These are phyloP conservation scores for Chrysolina haemoptera DNA, from an alignment of 2,888 invertebrate genomes.

Conservation along the genomic window DNA sequence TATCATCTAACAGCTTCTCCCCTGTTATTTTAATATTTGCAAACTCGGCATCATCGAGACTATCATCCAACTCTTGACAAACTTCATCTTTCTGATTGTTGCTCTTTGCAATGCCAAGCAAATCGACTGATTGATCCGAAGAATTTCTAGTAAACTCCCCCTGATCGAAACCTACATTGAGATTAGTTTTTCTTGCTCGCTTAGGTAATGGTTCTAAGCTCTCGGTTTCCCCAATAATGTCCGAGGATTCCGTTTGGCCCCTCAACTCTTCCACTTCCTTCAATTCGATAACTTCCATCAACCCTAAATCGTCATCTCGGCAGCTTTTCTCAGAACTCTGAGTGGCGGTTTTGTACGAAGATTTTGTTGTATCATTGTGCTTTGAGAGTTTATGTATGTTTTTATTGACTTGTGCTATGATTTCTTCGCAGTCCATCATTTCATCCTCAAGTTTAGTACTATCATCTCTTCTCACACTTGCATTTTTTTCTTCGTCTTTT, in stretches of 20 bases:
- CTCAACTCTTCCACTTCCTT: neutral
- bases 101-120: neutral
- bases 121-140: neutral
- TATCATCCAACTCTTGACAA: conserved; percentile 42
- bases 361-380: conserved; percentile 18
- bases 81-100: conserved; percentile 7
- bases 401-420: conserved; percentile 41
- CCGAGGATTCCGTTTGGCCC: conserved; percentile 32
- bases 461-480: neutral
- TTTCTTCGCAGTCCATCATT: conserved; percentile 40
- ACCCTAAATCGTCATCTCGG: conserved; percentile 40
- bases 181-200: conserved; percentile 24
- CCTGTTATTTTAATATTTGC: conserved; percentile 33
- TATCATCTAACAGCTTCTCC: neutral
- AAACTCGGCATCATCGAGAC: conserved; percentile 36
- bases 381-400: conserved; percentile 37
- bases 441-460: neutral
- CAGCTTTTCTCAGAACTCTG: conserved; percentile 30
- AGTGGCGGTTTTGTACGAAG: conserved; percentile 29
- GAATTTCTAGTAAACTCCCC: neutral
- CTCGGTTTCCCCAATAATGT: conserved; percentile 43
- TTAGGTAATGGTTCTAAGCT: conserved; percentile 33
- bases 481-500: neutral
- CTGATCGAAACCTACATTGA: conserved; percentile 12
- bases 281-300: conserved; percentile 30